Base-by-base conservation (phyloP, 2,797 vertebrate species). In the Hoplostethus atlanticus region DNA sequence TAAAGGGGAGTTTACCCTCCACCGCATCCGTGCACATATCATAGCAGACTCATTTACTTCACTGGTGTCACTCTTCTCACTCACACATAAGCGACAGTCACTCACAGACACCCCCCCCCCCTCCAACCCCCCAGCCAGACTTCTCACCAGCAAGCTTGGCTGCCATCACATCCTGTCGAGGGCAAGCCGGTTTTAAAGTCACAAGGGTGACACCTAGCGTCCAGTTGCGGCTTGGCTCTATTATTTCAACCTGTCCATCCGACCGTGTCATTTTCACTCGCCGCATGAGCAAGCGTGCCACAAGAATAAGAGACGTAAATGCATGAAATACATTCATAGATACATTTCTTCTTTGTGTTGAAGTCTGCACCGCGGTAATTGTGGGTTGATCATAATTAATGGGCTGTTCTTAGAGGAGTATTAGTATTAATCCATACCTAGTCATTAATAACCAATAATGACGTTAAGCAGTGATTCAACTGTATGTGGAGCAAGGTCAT, bases 161-260 rank as follows among this genome's bases (percentile, higher is more conserved):
- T 72, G 68, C 84, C 71, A 77, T 72, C 83, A 71, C 84, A 75
- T 81, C 84, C 84, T 90, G 73, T 72, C 5, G 73, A 85, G 75
- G 72, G 59, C 76, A 90, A 85, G 77, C 77, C 77, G 78, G 53
- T 84, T 94, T 28, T 94, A 89, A 91, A 95, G 94, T 94, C 92
- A 94, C 93, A 95, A 95, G 94, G 93, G 92, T 95, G 94, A 95
- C 94, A 95, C 94, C 95, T 96, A 95, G 95, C 89, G 95, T 93
- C 87, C 67, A 76, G 59, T 75, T 60, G 52, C 71, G 16, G 69
- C 77, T 87, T 58, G 31, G 54, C 16, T 64, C 73, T 72, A 68
- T 48, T 58, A 3, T 61, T 74, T 56, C 76, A 62, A 50, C 31
- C 57, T 69, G 65, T 83, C 64, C 76, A 50, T 73, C 69, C n/a